Base-by-base conservation (phyloP, 2,888 invertebrate genomes). In the Ernsta delagoae region DNA sequence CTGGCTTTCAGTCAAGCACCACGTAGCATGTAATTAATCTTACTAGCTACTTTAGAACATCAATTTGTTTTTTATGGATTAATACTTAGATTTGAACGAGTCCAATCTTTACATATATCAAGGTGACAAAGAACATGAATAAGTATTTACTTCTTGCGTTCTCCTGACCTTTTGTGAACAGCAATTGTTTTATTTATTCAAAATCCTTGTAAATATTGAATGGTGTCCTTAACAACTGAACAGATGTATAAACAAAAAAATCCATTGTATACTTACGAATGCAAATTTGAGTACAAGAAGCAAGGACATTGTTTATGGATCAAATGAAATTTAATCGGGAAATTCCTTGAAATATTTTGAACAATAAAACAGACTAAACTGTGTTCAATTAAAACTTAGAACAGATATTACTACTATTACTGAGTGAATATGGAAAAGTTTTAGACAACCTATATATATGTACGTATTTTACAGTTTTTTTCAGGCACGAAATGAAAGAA, bases 121-220 rank as follows among this genome's bases (percentile, higher is more conserved):
- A 90, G 88, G 89, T 63, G 34, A 12, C 0, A 85, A 76, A 77
- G 75, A 73, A 75, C 79, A 82, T 81, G 78, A 84, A 86, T 81
- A 82, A 31, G 16, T 83, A 85, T 85, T 85, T 81, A 83, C 82
- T 85, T 83, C 82, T 80, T 80, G 9, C 43, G 50, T 60, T 81
- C 73, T 77, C 74, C 75, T 79, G 89, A 87, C 90, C 90, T 90
- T 83, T 84, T 87, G 83, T 83, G 83, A 83, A 85, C 83, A 84
- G 77, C 86, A 83, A 86, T 87, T 87, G 87, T 75, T 85, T 81
- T 84, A 83, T 85, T 83, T 83, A 82, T 84, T 83, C 73, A 80
- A 87, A 88, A 90, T 89, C 88, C 88, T 90, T 90, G 87, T 84
- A 80, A 80, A 87, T 88, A 88, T 89, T 88, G 85, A 87, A 86